Conservation (phyloP, 1,140 invertebrate species). For the Drosophila saltans region DNA sequence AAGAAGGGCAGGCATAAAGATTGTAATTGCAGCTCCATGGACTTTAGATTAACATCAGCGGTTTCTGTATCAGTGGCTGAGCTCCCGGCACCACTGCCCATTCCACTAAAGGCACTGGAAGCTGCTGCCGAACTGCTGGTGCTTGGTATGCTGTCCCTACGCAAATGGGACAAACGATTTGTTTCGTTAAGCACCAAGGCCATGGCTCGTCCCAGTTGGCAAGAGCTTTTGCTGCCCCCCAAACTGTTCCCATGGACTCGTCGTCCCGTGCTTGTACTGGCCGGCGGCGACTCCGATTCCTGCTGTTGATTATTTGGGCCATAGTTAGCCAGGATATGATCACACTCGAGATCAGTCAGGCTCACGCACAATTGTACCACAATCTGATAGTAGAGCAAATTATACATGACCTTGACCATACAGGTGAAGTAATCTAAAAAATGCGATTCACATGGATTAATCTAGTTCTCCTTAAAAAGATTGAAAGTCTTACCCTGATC, state of each 20-base stretch:
- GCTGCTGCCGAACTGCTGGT: constrained; percentile 51
- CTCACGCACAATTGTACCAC: constrained; percentile 87
- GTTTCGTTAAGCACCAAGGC: constrained; percentile 73
- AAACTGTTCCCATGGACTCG: not conserved
- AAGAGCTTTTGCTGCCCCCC: constrained; percentile 27
- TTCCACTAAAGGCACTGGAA: constrained; percentile 16
- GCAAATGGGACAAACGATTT: constrained; percentile 66
- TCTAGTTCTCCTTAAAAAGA: not conserved
- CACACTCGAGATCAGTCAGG: constrained; percentile 84
- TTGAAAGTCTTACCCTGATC: constrained; percentile 89
- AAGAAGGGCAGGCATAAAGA: constrained; percentile 92
- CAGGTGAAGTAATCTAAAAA: constrained; percentile 92
- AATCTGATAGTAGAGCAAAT: constrained; percentile 94
- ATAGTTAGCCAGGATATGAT: constrained; percentile 72
- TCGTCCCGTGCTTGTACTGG: not conserved
- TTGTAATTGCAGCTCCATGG: constrained; percentile 87
- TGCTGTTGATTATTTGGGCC: constrained; percentile 16
- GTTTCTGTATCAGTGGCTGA: not conserved
- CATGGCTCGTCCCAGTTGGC: constrained; percentile 75
- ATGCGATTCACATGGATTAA: not conserved
- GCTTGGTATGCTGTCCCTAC: constrained; percentile 81
- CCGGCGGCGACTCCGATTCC: not conserved
- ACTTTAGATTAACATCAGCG: constrained; percentile 81
- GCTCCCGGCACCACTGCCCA: not conserved
- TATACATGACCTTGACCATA: constrained; percentile 93